Base-by-base conservation (phyloP, 1,140 invertebrate genomes). In the Adelges cooleyi region DNA sequence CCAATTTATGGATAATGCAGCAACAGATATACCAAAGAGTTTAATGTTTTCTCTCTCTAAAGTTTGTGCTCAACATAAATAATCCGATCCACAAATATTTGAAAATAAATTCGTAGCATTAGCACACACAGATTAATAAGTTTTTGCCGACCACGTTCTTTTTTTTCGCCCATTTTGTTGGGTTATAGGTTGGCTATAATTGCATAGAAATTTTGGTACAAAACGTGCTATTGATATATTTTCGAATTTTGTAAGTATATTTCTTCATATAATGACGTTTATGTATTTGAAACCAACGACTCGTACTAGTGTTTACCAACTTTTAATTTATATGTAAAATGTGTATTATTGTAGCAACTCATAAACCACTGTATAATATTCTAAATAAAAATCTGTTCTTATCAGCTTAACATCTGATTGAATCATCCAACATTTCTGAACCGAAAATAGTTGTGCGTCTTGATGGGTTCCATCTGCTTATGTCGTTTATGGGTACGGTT, bases 241-340 rank as follows among this genome's bases (percentile, higher is more conserved):
- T 50, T 50, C 23, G 11, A 50, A 27, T n/a, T 50, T 27, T 50
- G 48, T n/a, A n/a, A n/a, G 0, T 50, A 25, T 50, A 25, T 22
- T 27, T n/a, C 48, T 27, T 50, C 48, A 9, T 27, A 50, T 50
- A 50, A 4, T 9, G 48, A 50, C 1, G 23, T 50, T n/a, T 50
- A 50, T 27, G 23, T 27, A 9, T 50, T 50, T 50, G 48, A 50
- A 25, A n/a, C 15, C n/a, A n/a, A n/a, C n/a, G n/a, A n/a, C n/a
- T n/a, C n/a, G n/a, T n/a, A n/a, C n/a, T n/a, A n/a, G n/a, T 67
- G 62, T 65, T 56, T 75, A 20, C 69, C 74, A 1, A 75, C 73
- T 22, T 75, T 73, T 70, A 71, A 73, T 74, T 3, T 73, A 73
- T 42, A 50, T 53, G n/a, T 1, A 73, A 72, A 71, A 72, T 71